Percentiles rank a stretch among this genome's conserved stretches.
Conservation (phyloP, 2,888 invertebrate species). For the Cheilosia vulpina region DNA sequence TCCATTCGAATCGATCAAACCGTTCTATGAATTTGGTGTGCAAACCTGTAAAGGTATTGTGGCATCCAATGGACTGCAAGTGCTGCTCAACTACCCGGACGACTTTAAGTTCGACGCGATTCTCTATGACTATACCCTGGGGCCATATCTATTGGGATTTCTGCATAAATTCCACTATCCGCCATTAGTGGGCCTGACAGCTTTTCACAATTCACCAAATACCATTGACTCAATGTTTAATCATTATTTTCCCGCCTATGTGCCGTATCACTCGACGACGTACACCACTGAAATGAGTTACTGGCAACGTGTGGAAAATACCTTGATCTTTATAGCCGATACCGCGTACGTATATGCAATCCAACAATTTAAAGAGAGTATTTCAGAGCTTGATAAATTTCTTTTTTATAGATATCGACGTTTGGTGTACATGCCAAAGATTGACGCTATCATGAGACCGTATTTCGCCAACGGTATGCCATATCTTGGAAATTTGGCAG, state of each 20-base stretch:
- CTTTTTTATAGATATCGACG: conserved; percentile 48
- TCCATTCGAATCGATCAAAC: conserved; percentile 60
- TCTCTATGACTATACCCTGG: conserved; percentile 79
- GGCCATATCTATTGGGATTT: conserved; percentile 79
- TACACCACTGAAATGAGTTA: conserved; percentile 78
- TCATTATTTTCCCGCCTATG: conserved; percentile 78
- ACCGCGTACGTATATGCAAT: conserved; percentile 66
- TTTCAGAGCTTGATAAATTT: background rate
- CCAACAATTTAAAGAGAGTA: background rate
- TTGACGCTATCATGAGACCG: conserved; percentile 76
- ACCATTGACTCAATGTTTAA: conserved; percentile 77
- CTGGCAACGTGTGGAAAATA: conserved; percentile 77
- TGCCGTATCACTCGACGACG: conserved; percentile 75
- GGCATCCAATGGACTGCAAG: conserved; percentile 76
- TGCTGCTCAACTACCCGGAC: conserved; percentile 78
- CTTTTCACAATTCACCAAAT: conserved; percentile 77
- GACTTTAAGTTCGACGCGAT: conserved; percentile 80
- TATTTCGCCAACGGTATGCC: conserved; percentile 75
- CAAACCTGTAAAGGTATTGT: conserved; percentile 71
- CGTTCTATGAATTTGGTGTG: conserved; percentile 74
- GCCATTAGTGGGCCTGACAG: conserved; percentile 79
- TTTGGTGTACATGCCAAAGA: conserved; percentile 62
- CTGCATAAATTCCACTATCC: conserved; percentile 80
- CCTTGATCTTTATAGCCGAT: conserved; percentile 76
- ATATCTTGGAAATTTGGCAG: conserved; percentile 75